Evolutionary conservation across 2,113 vertebrate genomes (phyloP), one percentile per base, ranked within the genome.

Genomic region (Cyprinodon brontotheroides): DNA sequence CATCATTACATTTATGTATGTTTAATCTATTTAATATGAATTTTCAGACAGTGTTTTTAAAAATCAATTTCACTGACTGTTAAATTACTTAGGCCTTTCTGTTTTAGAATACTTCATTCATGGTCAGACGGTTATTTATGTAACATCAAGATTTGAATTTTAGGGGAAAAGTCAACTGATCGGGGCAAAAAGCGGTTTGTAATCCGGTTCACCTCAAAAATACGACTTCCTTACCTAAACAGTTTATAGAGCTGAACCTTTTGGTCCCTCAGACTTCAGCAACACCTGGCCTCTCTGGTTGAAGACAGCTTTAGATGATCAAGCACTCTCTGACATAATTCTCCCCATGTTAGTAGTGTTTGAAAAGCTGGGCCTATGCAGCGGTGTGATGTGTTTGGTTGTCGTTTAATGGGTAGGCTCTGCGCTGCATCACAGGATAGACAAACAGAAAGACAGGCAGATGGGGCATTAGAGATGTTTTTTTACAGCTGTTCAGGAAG

Each of bases 401-500:
- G 53, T 82, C 59, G 81, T 85, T 85, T 76, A 77, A 75, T 71
- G 53, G 75, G 20, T n/a, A 39, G 65, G 65, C 22, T 86, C 88
- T 91, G 88, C 37, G 20, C 76, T 77, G 74, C 22, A 17, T 91
- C 90, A 85, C 74, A 61, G 48, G 6, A 62, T 9, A 81, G 81
- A 85, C 88, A 91, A 77, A 87, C 86, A 84, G 72, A 89, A 81
- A 79, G 86, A 76, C 81, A n/a, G 77, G 1, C 29, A 29, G 29
- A 29, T 29, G 29, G 29, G 80, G 73, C 79, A 86, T 83, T 74
- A 80, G 81, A 62, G 86, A 93, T 89, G 83, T 83, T 81, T 91
- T 92, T 29, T 77, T 70, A 86, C 90, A 89, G 89, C 86, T 93
- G 91, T 71, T 75, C 80, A 82, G 86, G 84, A 91, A 86, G 82